These are phyloP conservation scores for Tachyglossus aculeatus DNA, from an alignment of 2,797 vertebrate species.

Conservation along the genomic window DNA sequence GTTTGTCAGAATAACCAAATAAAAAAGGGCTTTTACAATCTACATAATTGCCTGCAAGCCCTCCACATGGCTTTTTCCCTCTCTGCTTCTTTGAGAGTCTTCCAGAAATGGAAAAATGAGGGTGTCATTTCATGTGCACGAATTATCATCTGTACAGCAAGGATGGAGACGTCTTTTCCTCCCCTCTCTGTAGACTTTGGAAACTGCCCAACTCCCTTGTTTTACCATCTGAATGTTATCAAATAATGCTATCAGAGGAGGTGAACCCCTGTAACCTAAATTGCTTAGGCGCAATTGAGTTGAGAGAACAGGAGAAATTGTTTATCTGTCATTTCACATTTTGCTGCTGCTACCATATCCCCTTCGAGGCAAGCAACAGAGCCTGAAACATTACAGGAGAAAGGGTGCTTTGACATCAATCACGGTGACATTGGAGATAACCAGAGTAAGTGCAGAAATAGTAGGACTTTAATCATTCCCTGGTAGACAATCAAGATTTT, in stretches of 20 bases:
- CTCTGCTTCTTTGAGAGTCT: not conserved
- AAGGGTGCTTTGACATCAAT: slow-evolving; percentile 51
- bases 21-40: not conserved
- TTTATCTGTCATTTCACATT: slow-evolving; percentile 54
- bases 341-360: slow-evolving; percentile 44
- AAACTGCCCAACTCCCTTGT: not conserved
- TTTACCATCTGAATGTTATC: slow-evolving; percentile 14
- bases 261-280: slow-evolving; percentile 13
- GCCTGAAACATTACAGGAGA: slow-evolving; percentile 36
- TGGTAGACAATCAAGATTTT: slow-evolving; percentile 25
- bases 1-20: not conserved
- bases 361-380: slow-evolving; percentile 33
- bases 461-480: slow-evolving; percentile 47
- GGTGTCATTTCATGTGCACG: not conserved
- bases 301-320: slow-evolving; percentile 47
- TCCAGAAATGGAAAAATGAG: not conserved
- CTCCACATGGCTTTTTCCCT: not conserved
- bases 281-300: not conserved
- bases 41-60: not conserved
- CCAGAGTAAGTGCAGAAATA: slow-evolving; percentile 38
- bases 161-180: too few species aligned
- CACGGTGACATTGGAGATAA: slow-evolving; percentile 56
- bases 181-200: not conserved
- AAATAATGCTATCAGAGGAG: not conserved
- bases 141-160: not conserved